Percentiles rank a stretch among this genome's conserved stretches.
These are phyloP conservation scores for Eurois occulta DNA, from an alignment of 2,888 invertebrate species.

Conservation along the genomic window DNA sequence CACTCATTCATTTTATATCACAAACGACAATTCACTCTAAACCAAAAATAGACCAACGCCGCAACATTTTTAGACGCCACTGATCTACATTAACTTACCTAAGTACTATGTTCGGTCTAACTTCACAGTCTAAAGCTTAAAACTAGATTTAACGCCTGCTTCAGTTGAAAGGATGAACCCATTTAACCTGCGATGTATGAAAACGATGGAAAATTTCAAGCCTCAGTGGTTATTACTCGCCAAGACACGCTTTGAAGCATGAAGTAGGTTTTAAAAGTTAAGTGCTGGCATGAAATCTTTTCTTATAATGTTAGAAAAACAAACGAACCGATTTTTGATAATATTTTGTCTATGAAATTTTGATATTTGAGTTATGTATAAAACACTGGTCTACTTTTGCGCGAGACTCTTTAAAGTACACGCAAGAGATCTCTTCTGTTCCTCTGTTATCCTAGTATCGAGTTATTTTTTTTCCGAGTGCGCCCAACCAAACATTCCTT, in stretches of 20 bases:
- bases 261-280: conserved; percentile 30
- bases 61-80: background rate
- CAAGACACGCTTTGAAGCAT: conserved; percentile 34
- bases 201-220: conserved; percentile 47
- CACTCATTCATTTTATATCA: background rate
- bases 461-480: no score
- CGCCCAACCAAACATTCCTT: background rate
- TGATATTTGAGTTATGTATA: background rate
- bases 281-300: conserved; percentile 25
- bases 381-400: background rate
- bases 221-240: conserved; percentile 35
- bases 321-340: background rate
- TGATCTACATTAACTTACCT: background rate
- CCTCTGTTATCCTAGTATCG: background rate
- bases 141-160: conserved; percentile 37
- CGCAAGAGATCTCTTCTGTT: background rate
- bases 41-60: background rate
- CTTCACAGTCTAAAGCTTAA: conserved; percentile 9
- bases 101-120: conserved; percentile 23
- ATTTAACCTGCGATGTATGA: conserved; percentile 39
- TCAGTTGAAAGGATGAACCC: conserved; percentile 13
- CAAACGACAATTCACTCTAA: background rate
- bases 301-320: background rate
- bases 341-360: background rate
- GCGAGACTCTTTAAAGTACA: background rate